Evolutionary conservation across 1,140 invertebrate species (phyloP).

Genomic region (Ceratosolen fusciceps): DNA sequence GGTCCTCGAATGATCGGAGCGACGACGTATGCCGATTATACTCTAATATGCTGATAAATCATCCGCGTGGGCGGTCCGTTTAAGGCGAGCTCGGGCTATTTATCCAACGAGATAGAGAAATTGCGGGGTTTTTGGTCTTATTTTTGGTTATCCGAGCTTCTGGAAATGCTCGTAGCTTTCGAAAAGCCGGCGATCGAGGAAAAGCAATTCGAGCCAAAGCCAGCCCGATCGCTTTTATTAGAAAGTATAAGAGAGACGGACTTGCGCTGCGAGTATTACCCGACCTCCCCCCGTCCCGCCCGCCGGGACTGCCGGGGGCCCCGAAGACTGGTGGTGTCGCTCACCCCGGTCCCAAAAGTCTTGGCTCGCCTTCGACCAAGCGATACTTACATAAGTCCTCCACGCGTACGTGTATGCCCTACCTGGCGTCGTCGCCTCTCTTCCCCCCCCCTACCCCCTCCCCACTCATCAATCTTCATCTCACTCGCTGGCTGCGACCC

Average conservation of each 20-base stretch:
- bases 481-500: conserved; percentile 15
- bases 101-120: neutral
- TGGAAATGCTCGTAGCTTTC: conserved; percentile 25
- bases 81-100: neutral
- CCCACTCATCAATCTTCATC: too few species aligned
- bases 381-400: conserved; percentile 58
- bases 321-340: neutral
- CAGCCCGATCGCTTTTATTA: conserved; percentile 63
- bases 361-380: conserved; percentile 54
- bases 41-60: neutral
- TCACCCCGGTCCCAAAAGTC: too few species aligned
- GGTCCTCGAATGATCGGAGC: too few species aligned
- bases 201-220: conserved; percentile 38
- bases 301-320: neutral
- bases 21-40: neutral
- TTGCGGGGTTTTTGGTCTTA: too few species aligned
- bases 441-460: too few species aligned
- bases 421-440: too few species aligned
- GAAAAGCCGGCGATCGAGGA: conserved; percentile 19
- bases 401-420: conserved; percentile 39
- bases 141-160: too few species aligned
- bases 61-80: neutral
- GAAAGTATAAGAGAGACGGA: conserved; percentile 65
- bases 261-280: conserved; percentile 4
- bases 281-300: neutral